These are phyloP conservation scores for Lethenteron camtschaticum DNA, from an alignment of 2,113 vertebrate species.

Conservation along the genomic window DNA sequence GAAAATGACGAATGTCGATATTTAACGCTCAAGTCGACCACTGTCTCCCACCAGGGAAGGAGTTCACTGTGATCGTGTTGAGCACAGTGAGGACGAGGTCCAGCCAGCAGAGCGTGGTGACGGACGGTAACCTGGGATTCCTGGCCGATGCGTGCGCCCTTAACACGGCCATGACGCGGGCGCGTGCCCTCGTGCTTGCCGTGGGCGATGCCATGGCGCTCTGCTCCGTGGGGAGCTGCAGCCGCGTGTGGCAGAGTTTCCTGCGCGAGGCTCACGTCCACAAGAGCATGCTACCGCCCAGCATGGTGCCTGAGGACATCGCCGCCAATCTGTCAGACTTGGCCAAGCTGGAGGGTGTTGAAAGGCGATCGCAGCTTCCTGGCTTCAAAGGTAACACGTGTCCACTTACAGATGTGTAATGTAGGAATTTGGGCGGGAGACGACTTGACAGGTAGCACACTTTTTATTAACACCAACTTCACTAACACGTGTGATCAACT, in stretches of 20 bases:
- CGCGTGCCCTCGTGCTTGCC: slow-evolving; percentile 44
- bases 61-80: slow-evolving; percentile 53
- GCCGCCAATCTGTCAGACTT: too few relatives aligned
- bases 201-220: slow-evolving; percentile 53
- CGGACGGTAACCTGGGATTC: slow-evolving; percentile 28
- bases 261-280: slow-evolving; percentile 35
- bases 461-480: too few relatives aligned
- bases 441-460: too few relatives aligned
- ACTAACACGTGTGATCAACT: too few relatives aligned
- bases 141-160: slow-evolving; percentile 52
- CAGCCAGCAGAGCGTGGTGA: slow-evolving; percentile 22
- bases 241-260: slow-evolving; percentile 51
- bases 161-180: slow-evolving; percentile 63
- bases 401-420: too few relatives aligned
- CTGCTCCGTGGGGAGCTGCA: slow-evolving; percentile 46
- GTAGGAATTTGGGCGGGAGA: too few relatives aligned
- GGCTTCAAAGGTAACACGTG: too few relatives aligned
- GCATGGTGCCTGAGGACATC: too few relatives aligned
- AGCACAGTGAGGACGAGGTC: slow-evolving; percentile 38
- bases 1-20: too few relatives aligned
- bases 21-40: too few relatives aligned
- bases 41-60: slow-evolving; percentile 27
- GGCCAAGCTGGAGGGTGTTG: too few relatives aligned
- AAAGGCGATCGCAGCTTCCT: too few relatives aligned
- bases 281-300: slow-evolving; percentile 11